Conservation (phyloP, 2,113 vertebrate genomes). For the Ameiurus melas region DNA sequence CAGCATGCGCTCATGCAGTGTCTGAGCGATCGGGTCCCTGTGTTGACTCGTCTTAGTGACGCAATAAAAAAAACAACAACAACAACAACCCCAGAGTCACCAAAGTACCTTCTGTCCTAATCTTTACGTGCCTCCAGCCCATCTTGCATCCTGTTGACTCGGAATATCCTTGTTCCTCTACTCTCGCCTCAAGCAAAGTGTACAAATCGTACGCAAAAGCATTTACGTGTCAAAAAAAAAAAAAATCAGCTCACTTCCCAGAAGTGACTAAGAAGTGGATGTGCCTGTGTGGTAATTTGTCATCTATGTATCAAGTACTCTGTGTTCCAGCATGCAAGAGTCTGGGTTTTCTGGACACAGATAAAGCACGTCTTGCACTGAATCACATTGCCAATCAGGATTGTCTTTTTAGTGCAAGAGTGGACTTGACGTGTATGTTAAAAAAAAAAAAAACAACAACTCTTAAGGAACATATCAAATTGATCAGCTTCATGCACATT, state of each 20-base stretch:
- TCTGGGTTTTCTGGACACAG: neutral
- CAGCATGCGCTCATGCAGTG: slow-evolving; percentile 5
- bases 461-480: neutral
- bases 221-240: slow-evolving; percentile 11
- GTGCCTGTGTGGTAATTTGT: slow-evolving; percentile 39
- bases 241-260: slow-evolving; percentile 11
- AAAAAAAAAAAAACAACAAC: neutral
- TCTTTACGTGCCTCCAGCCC: slow-evolving; percentile 82
- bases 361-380: neutral
- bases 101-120: slow-evolving; percentile 76
- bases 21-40: slow-evolving; percentile 12
- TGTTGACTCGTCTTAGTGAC: slow-evolving; percentile 40
- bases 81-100: slow-evolving; percentile 11
- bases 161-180: slow-evolving; percentile 86
- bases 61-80: slow-evolving; percentile 1
- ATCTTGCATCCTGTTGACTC: slow-evolving; percentile 97
- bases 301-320: slow-evolving; percentile 15
- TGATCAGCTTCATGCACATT: neutral
- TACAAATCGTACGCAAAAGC: slow-evolving; percentile 13
- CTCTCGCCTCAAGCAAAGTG: slow-evolving; percentile 58
- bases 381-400: neutral
- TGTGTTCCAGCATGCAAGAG: slow-evolving; percentile 34
- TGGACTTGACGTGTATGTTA: neutral
- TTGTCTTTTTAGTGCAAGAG: neutral
- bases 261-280: slow-evolving; percentile 28